phyloP scores from a whole-genome alignment of 2,797 vertebrate species.

The Passerculus sandwichensis region DNA sequence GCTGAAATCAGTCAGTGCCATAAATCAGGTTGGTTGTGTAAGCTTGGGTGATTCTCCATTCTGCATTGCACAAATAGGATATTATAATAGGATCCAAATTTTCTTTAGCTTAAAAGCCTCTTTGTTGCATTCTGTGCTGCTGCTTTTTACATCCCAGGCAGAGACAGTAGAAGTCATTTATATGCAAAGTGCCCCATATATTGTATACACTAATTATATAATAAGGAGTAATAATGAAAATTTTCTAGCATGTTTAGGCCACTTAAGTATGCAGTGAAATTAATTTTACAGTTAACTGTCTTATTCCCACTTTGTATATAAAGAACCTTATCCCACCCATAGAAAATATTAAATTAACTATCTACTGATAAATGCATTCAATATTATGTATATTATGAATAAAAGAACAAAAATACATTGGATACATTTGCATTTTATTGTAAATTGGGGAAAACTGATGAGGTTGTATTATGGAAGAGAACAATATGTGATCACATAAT shows the following conservation, averaged over 20 bases:
- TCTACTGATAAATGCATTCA: constrained; percentile 13
- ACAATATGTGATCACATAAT: constrained; percentile 28
- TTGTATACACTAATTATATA: constrained; percentile 58
- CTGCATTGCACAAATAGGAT: background rate
- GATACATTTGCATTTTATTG: constrained; percentile 19
- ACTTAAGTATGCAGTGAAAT: constrained; percentile 14
- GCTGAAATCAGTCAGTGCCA: background rate
- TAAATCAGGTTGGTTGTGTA: background rate
- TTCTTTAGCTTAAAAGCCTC: background rate
- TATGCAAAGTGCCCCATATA: constrained; percentile 43
- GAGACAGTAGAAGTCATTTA: constrained; percentile 29
- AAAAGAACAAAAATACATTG: constrained; percentile 20
- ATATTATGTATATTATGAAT: background rate
- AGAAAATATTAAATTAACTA: constrained; percentile 44
- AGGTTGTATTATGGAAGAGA: constrained; percentile 20
- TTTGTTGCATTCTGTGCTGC: background rate
- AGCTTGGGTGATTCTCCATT: background rate
- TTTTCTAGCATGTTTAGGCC: constrained; percentile 44
- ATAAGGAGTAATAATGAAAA: constrained; percentile 54
- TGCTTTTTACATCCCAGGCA: background rate
- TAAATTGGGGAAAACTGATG: constrained; percentile 34
- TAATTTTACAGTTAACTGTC: constrained; percentile 57
- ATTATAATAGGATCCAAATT: background rate
- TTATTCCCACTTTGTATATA: constrained; percentile 31
- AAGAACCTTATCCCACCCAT: constrained; percentile 3